Percentiles rank a stretch among this genome's conserved stretches.
Conservation (phyloP, 2,888 invertebrate genomes). For the Orthosia gracilis region DNA sequence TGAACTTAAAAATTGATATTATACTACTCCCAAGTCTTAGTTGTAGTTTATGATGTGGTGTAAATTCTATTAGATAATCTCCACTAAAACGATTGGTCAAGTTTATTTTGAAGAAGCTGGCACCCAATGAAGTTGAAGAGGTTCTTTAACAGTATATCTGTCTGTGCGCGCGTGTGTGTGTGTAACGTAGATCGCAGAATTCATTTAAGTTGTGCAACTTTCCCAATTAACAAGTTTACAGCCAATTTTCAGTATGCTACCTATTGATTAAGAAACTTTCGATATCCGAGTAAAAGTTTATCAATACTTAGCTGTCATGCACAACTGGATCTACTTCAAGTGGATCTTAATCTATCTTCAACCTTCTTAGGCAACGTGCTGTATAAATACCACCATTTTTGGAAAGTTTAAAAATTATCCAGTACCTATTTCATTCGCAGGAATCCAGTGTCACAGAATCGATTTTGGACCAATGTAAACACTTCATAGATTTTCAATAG, state of each 20-base stretch:
- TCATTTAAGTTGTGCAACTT: conserved; percentile 50
- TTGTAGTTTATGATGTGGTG: background rate
- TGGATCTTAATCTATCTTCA: background rate
- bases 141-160: background rate
- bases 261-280: conserved; percentile 54
- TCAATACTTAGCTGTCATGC: conserved; percentile 33
- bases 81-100: background rate
- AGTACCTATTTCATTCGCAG: background rate
- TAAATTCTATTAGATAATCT: too few species aligned
- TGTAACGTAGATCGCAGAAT: conserved; percentile 27
- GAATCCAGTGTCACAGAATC: background rate
- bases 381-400: background rate
- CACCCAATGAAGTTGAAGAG: background rate
- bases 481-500: background rate
- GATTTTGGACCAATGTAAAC: background rate
- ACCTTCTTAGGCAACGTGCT: background rate
- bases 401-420: background rate
- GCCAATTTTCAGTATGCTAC: conserved; percentile 35
- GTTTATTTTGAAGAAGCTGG: background rate
- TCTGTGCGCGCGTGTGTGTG: too few species aligned
- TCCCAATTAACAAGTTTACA: conserved; percentile 48
- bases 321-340: background rate
- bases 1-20: too few species aligned
- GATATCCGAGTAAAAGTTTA: conserved; percentile 36
- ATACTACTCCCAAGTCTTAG: too few species aligned